A percentile compares a stretch with the other conserved stretches of the same genome.
These are phyloP conservation scores for Hippocampus kuda DNA, from an alignment of 2,797 vertebrate species.

Conservation along the genomic window DNA sequence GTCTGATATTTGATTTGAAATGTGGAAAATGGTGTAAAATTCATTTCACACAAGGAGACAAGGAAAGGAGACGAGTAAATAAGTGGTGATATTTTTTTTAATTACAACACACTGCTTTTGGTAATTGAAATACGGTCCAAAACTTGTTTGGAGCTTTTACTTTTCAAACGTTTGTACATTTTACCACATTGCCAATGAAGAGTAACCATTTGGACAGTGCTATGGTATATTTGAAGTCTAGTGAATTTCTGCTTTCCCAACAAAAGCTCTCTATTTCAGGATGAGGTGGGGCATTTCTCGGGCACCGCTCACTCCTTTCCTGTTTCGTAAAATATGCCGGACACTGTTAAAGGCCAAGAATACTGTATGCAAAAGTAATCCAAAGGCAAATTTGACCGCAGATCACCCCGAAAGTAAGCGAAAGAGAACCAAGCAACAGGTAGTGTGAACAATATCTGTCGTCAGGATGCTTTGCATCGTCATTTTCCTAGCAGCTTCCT, in stretches of 20 bases:
- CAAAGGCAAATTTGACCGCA: slow-evolving; percentile 55
- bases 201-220: not conserved
- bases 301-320: slow-evolving; percentile 55
- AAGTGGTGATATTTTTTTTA: not conserved
- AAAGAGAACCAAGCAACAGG: slow-evolving; percentile 42
- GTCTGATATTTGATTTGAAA: not conserved
- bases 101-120: not conserved
- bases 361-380: slow-evolving; percentile 61
- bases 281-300: slow-evolving; percentile 47
- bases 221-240: not conserved
- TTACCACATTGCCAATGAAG: too few relatives aligned
- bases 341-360: slow-evolving; percentile 55
- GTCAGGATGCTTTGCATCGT: slow-evolving; percentile 64
- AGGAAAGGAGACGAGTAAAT: not conserved
- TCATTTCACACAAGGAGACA: not conserved
- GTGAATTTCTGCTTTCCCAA: slow-evolving; percentile 1
- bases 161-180: not conserved
- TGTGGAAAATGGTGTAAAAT: not conserved
- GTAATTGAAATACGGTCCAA: not conserved
- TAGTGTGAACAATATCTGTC: slow-evolving; percentile 51
- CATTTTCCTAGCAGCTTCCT: slow-evolving; percentile 69
- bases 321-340: slow-evolving; percentile 63
- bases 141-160: not conserved
- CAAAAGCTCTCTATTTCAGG: slow-evolving; percentile 11
- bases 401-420: slow-evolving; percentile 56